Conservation (phyloP, 2,888 invertebrate genomes). For the Apocheima hispidaria region DNA sequence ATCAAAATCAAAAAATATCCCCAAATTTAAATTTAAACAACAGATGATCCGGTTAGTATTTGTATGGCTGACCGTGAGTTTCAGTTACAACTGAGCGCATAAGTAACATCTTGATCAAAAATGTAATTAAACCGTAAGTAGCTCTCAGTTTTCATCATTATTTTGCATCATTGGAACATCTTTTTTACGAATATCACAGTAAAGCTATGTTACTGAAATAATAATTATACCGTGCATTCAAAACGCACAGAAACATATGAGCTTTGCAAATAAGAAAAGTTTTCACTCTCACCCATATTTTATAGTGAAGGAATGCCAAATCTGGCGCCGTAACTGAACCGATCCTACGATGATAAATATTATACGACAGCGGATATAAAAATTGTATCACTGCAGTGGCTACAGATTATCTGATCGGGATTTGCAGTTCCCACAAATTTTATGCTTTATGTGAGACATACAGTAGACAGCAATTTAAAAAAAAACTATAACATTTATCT, state of each 20-base stretch:
- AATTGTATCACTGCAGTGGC: neutral
- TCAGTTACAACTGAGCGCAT: too few relatives aligned
- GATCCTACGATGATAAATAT: constrained; percentile 3
- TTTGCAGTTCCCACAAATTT: constrained; percentile 1
- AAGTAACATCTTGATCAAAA: too few relatives aligned
- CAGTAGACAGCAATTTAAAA: too few relatives aligned
- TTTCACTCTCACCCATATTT: neutral
- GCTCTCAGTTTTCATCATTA: too few relatives aligned
- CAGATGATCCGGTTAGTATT: neutral
- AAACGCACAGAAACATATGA: neutral
- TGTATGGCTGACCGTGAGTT: too few relatives aligned
- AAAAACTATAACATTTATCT: too few relatives aligned
- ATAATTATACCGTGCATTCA: neutral
- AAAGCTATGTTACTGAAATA: neutral
- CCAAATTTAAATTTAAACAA: too few relatives aligned
- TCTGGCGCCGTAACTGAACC: constrained; percentile 1
- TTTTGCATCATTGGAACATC: too few relatives aligned
- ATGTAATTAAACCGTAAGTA: too few relatives aligned
- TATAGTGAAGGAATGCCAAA: neutral
- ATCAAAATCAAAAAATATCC: too few relatives aligned
- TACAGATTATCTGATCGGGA: constrained; percentile 5
- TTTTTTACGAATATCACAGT: too few relatives aligned
- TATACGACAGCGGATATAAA: constrained; percentile 1
- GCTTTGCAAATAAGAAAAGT: neutral
- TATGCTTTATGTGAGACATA: neutral